Base-by-base conservation (phyloP, 53 echinoderm and acorn worm species). In the Echinometra lucunter region DNA sequence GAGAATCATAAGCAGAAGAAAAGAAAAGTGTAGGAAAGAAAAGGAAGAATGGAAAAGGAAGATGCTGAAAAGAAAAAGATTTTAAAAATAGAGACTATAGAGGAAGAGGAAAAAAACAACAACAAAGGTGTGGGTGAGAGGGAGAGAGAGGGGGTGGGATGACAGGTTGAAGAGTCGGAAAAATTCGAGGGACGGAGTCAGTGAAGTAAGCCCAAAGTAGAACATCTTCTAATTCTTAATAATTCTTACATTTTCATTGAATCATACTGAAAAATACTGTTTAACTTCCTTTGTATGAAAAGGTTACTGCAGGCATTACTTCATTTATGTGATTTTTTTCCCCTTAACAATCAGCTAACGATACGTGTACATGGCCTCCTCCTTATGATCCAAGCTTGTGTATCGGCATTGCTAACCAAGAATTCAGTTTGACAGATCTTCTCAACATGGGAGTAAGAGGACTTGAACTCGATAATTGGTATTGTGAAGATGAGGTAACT, bases 381-480 rank as follows among this genome's bases (percentile, higher is more conserved):
- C 96, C 97, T 0, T 97, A 97, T 85, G 70, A 92, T 3, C 44
- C 83, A 38, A 91, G 72, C 11, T 2, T 30, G 19, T 96, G 97
- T 85, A 56, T 88, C 44, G 94, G 56, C 74, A 89, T 94, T 19
- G 97, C 95, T 69, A 97, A 97, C 57, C 97, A 97, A 44, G 97
- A 96, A 44, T 96, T 97, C 74, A 96, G 95, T 67, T 85, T 97
- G 49, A 96, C 94, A 0, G 97, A 97, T 47, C 83, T 97, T 9
- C 95, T 97, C 44, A 97, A 97, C 53, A 94, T 97, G 95, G 97
- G 97, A 10, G 53, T 97, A 57, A 45, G 97, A 34, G 97, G 88
- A 1, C 27, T 97, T 6, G 97, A 97, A 58, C 91, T 97, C 13
- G 97, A 97, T 82, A 97, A 97, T 94, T 97, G 97, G 97, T 97